Percentiles rank a stretch among this genome's conserved stretches.
phyloP scores from a whole-genome alignment of 2,888 invertebrate species.

The Colostygia pectinataria region DNA sequence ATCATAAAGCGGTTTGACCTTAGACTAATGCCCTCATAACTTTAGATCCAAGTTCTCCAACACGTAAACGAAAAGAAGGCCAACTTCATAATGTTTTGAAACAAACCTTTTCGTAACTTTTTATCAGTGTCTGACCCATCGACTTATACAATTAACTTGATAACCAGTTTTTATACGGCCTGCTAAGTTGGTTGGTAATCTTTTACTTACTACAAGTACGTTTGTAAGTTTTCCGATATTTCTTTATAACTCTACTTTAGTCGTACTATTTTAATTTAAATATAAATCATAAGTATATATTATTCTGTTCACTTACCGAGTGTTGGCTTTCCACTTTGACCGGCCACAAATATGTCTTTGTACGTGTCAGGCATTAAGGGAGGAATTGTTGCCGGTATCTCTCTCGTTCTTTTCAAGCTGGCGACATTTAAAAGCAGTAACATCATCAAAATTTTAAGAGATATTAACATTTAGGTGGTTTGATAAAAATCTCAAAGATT shows the following conservation, averaged over 20 bases:
- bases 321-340: conserved; percentile 36
- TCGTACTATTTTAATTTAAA: too few relatives aligned
- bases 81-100: too few relatives aligned
- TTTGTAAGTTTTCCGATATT: too few relatives aligned
- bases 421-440: not conserved
- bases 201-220: too few relatives aligned
- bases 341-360: conserved; percentile 48
- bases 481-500: not conserved
- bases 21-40: conserved; percentile 1
- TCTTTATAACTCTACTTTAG: too few relatives aligned
- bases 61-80: not conserved
- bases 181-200: too few relatives aligned
- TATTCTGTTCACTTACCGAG: conserved; percentile 44
- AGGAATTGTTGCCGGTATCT: not conserved
- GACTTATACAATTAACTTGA: too few relatives aligned
- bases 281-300: too few relatives aligned
- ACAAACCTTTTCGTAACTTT: too few relatives aligned
- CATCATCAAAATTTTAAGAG: not conserved
- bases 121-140: too few relatives aligned
- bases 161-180: too few relatives aligned
- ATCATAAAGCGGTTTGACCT: conserved; percentile 5
- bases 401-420: not conserved
- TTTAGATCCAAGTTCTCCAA: not conserved
- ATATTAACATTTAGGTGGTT: conserved; percentile 5
- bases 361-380: conserved; percentile 32